Base-by-base conservation (phyloP, 2,888 invertebrate genomes). In the Pyrochroa serraticornis region DNA sequence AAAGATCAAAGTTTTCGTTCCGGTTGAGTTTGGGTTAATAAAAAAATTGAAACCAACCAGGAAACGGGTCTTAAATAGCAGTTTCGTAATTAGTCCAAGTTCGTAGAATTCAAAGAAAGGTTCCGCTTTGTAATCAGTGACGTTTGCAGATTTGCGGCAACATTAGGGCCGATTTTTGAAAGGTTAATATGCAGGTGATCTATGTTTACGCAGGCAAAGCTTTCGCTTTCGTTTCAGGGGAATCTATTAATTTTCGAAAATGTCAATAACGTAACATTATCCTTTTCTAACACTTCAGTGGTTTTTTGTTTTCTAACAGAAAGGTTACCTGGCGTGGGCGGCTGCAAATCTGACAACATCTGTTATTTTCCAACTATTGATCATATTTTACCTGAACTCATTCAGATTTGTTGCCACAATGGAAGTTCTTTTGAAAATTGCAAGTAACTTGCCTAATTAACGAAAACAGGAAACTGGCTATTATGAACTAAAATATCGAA, bases 191-290 rank as follows among this genome's bases (percentile, higher is more conserved):
- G 43, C 49, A 56, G 55, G 49, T 56, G 55, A 56, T 56, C 55
- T 56, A 44, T 56, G 49, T 56, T 56, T 49, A 48, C 48, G 37
- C 36, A 45, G 38, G 30, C 32, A 44, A 37, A 31, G 52, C 52
- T 58, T 51, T 52, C 47, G 53, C 52, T 58, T 51, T 58, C 53
- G 43, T 43, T 39, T 22, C 39, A 37, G 44, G 41, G 49, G 39
- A 55, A 58, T 58, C 58, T 53, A 58, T 53, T 53, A 53, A 58
- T 58, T 53, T 53, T 44, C 48, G 53, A 53, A 48, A 49, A 58
- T 41, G 58, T 58, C 58, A 58, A 58, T 58, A 58, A 58, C 53
- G 58, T 58, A 53, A 58, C 41, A 58, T 58, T 58, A 58, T 58
- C 53, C 58, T 58, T 53, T 58, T 48, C 38, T 22, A 22, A 44